Evolutionary conservation across 1,140 invertebrate genomes (phyloP), one percentile per base, ranked within the genome.

Genomic region (Drosophila neocordata): DNA sequence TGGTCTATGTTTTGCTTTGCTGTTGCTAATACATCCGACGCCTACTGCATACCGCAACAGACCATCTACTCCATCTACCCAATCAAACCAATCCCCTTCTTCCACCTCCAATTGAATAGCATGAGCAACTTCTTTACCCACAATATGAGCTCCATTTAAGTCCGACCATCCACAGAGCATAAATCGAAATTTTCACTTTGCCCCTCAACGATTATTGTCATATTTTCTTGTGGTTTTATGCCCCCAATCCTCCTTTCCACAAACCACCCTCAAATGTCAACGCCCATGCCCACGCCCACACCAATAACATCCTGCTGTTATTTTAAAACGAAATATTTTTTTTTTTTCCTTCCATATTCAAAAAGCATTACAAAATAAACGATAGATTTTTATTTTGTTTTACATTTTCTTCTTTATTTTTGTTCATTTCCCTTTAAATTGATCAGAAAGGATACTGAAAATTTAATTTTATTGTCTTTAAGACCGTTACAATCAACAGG

Each of bases 191-290:
- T 48, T 48, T 48, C 15, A 48, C 41, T 48, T 48, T 18, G 41
- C 15, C 15, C 41, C 41, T n/a, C 41, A 48, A 55, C 52, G 24
- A 55, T 55, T 55, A 55, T 55, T 55, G 52, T 55, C 22, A 55
- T 55, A 27, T 27, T 55, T 55, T 55, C n/a, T 27, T 27, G 22
- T 53, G 41, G 41, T 48, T 8, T 48, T 18, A 2, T n/a, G 3
- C 15, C 38, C 41, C 18, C 7, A 6, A 24, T 4, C 24, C 4
- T 1, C 24, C 24, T n/a, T n/a, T n/a, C n/a, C n/a, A n/a, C n/a
- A n/a, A n/a, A n/a, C n/a, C n/a, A n/a, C n/a, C 4, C 22, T 24
- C 22, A 2, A 24, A 24, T 24, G 4, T 24, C 22, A 24, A 24
- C 4, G 22, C 22, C 41, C 8, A 44, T 7, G 15, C 41, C 41